phyloP scores from a whole-genome alignment of 2,113 vertebrate genomes.

The Phainopepla nitens region DNA sequence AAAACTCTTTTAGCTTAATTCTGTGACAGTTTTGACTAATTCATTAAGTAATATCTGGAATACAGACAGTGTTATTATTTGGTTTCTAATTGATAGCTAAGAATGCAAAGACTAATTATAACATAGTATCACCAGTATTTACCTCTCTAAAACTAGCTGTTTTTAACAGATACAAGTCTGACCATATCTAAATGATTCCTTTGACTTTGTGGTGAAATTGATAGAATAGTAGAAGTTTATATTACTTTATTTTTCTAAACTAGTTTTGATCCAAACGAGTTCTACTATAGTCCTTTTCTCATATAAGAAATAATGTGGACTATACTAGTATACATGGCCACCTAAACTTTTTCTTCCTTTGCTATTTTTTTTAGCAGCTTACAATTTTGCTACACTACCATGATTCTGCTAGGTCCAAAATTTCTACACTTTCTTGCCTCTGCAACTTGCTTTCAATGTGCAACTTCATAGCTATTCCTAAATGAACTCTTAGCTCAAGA shows the following conservation, averaged over 20 bases:
- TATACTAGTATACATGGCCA: neutral
- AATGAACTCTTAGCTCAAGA: neutral
- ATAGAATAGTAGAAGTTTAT: neutral
- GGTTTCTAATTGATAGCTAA: neutral
- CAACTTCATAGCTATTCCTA: neutral
- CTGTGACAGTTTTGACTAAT: neutral
- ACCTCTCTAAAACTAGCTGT: fast-evolving
- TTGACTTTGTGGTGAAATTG: neutral
- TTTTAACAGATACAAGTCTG: neutral
- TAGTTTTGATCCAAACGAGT: neutral
- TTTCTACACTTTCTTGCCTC: neutral
- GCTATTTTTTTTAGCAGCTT: neutral
- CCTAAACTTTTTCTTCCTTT: neutral
- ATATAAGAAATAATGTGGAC: neutral
- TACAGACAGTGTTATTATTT: neutral
- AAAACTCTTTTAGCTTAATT: neutral
- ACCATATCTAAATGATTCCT: neutral
- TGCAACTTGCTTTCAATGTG: neutral
- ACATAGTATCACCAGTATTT: neutral
- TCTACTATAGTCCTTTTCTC: neutral
- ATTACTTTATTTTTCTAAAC: neutral
- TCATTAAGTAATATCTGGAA: neutral
- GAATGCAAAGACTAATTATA: neutral
- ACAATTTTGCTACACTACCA: neutral
- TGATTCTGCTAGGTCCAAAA: neutral